Conservation (phyloP, 1,140 invertebrate species). For the Periplaneta americana region DNA sequence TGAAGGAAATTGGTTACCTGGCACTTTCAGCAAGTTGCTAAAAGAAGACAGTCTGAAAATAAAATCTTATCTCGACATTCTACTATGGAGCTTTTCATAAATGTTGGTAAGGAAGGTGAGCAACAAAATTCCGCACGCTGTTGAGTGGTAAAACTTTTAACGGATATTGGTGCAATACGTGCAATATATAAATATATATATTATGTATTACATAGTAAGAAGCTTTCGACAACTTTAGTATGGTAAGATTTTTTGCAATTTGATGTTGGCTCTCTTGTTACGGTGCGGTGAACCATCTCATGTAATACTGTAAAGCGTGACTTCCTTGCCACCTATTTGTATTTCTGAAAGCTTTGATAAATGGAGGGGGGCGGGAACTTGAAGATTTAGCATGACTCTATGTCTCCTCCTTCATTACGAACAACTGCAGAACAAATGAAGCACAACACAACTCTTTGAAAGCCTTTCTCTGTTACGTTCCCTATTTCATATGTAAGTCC, state of each 20-base stretch:
- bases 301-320: not conserved
- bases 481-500: slow-evolving; percentile 5
- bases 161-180: slow-evolving; percentile 8
- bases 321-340: not conserved
- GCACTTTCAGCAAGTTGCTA: no score
- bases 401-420: not conserved
- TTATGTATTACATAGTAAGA: slow-evolving; percentile 3
- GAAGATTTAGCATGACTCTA: not conserved
- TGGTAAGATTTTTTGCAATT: slow-evolving; percentile 4
- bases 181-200: slow-evolving; percentile 1
- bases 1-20: no score
- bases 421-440: not conserved
- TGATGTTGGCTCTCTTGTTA: not conserved
- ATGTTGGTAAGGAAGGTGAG: not conserved
- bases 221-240: slow-evolving; percentile 7
- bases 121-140: not conserved
- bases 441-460: not conserved
- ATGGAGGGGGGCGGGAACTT: not conserved
- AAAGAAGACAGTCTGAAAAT: no score
- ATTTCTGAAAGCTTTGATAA: not conserved
- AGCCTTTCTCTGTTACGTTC: not conserved
- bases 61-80: no score
- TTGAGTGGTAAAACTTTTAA: not conserved
- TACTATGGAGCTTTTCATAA: no score
- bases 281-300: not conserved